phyloP scores from a whole-genome alignment of 1,140 invertebrate genomes.

The Anoplophora glabripennis region DNA sequence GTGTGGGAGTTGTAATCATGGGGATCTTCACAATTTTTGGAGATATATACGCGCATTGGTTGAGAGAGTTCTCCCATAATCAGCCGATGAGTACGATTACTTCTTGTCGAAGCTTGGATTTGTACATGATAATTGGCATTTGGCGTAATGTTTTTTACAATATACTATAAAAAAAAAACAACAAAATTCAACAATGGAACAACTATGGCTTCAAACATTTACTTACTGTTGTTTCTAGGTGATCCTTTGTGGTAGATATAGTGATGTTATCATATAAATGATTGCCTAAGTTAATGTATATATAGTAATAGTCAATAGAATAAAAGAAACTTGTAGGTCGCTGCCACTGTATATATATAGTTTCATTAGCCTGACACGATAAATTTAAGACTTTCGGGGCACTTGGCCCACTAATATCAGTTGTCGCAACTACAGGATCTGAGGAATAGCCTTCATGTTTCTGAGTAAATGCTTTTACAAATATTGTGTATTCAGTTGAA shows the following conservation, averaged over 20 bases:
- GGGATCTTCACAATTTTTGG: slow-evolving; percentile 66
- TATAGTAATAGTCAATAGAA: slow-evolving; percentile 76
- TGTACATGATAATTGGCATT: slow-evolving; percentile 73
- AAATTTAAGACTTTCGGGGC: slow-evolving; percentile 77
- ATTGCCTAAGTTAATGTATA: slow-evolving; percentile 65
- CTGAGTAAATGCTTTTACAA: slow-evolving; percentile 74
- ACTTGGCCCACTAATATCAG: slow-evolving; percentile 78
- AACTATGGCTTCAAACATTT: background rate
- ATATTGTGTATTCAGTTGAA: slow-evolving; percentile 80
- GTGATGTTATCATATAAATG: slow-evolving; percentile 61
- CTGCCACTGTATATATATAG: slow-evolving; percentile 78
- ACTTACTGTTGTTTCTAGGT: slow-evolving; percentile 61
- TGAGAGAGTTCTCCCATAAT: slow-evolving; percentile 67
- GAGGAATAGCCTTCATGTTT: slow-evolving; percentile 73
- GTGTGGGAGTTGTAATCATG: slow-evolving; percentile 56
- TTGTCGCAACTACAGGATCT: slow-evolving; percentile 66
- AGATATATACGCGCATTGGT: slow-evolving; percentile 62
- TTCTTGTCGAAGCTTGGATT: slow-evolving; percentile 68
- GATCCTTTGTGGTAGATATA: slow-evolving; percentile 57
- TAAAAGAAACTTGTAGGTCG: slow-evolving; percentile 71
- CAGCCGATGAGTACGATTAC: slow-evolving; percentile 62
- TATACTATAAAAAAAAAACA: slow-evolving; percentile 56
- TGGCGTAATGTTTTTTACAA: slow-evolving; percentile 70
- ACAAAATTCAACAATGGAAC: slow-evolving; percentile 1
- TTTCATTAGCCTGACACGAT: slow-evolving; percentile 73